Evolutionary conservation across 2,888 invertebrate species (phyloP).

Genomic region (Chrysopilus asiliformis): DNA sequence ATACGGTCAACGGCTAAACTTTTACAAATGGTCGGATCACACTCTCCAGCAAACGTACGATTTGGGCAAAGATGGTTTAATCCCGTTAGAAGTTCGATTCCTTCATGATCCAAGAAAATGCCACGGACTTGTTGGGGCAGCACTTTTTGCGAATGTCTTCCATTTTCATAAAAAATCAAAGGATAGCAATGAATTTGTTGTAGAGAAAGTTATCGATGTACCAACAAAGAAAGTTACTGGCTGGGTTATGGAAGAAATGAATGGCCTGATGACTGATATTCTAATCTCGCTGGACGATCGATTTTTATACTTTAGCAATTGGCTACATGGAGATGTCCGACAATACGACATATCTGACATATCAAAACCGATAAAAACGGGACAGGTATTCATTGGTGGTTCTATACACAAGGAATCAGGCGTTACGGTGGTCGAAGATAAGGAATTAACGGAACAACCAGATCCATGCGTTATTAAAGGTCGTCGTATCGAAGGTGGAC

Average conservation of each 20-base stretch:
- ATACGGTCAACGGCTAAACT: slow-evolving; percentile 73
- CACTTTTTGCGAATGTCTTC: slow-evolving; percentile 66
- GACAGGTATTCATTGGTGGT: slow-evolving; percentile 79
- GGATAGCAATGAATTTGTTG: slow-evolving; percentile 49
- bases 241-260: slow-evolving; percentile 43
- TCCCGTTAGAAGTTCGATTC: slow-evolving; percentile 88
- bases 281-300: slow-evolving; percentile 87
- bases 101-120: slow-evolving; percentile 77
- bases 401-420: slow-evolving; percentile 54
- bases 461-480: slow-evolving; percentile 61
- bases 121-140: slow-evolving; percentile 85
- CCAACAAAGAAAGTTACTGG: slow-evolving; percentile 67
- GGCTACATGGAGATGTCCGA: slow-evolving; percentile 87
- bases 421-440: slow-evolving; percentile 63
- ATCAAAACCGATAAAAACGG: slow-evolving; percentile 60
- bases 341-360: slow-evolving; percentile 88
- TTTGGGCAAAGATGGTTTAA: slow-evolving; percentile 70
- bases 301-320: slow-evolving; percentile 79
- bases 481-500: slow-evolving; percentile 63
- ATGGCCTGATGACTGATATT: slow-evolving; percentile 86
- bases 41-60: slow-evolving; percentile 72
- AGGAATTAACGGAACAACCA: slow-evolving; percentile 52
- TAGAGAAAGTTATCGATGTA: slow-evolving; percentile 78
- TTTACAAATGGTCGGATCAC: slow-evolving; percentile 80
- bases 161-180: slow-evolving; percentile 41